These are phyloP conservation scores for Papilio protenor DNA, from an alignment of 2,888 invertebrate genomes.

Conservation along the genomic window DNA sequence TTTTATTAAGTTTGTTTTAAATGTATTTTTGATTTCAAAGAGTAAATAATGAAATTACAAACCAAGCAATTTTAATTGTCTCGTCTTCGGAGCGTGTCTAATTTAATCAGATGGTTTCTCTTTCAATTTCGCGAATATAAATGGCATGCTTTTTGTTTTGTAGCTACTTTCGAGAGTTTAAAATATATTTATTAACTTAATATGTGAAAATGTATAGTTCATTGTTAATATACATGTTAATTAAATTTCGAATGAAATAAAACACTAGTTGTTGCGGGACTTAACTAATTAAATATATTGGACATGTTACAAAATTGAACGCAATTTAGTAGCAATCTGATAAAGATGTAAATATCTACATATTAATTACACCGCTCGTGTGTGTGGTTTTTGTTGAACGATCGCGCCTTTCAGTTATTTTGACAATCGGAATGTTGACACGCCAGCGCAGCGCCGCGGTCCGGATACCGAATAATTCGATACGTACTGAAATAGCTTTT, in stretches of 20 bases:
- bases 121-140: conserved; percentile 12
- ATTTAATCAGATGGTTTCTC: conserved; percentile 22
- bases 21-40: background rate
- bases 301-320: conserved; percentile 16
- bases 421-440: conserved; percentile 22
- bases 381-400: conserved; percentile 27
- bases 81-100: conserved; percentile 21
- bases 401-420: conserved; percentile 37
- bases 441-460: background rate
- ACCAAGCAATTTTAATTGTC: conserved; percentile 18
- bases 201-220: background rate
- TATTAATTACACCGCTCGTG: conserved; percentile 26
- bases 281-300: conserved; percentile 14
- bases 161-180: background rate
- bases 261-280: background rate
- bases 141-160: background rate
- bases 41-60: background rate
- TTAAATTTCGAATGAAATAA: conserved; percentile 5
- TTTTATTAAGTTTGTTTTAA: background rate
- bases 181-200: background rate
- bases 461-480: conserved; percentile 15
- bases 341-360: conserved; percentile 24
- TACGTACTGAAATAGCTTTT: conserved; percentile 19
- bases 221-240: background rate
- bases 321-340: conserved; percentile 21